These are phyloP conservation scores for Hirtodrosophila duncani DNA, from an alignment of 2,888 invertebrate species.

Conservation along the genomic window DNA sequence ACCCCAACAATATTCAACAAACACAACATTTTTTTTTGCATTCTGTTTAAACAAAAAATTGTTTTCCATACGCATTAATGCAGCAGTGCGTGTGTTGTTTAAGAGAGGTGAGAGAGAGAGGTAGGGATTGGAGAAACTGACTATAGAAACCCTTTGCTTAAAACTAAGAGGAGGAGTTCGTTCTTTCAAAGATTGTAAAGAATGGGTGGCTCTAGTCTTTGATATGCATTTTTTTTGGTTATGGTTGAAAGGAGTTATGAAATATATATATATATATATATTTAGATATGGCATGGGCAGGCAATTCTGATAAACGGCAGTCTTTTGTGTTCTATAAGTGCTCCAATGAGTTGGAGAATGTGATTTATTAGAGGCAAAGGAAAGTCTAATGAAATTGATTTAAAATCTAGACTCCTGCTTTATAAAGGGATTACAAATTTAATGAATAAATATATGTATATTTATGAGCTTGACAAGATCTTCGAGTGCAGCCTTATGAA, in stretches of 20 bases:
- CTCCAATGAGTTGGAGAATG: no score
- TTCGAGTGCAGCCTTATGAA: no score
- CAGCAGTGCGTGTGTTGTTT: conserved; percentile 58
- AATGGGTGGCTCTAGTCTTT: conserved; percentile 23
- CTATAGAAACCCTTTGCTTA: no score
- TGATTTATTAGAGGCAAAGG: no score
- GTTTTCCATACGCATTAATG: conserved; percentile 57
- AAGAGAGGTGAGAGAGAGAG: no score
- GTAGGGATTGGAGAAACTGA: no score
- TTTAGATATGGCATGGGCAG: conserved; percentile 1
- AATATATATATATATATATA: conserved; percentile 12
- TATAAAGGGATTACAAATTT: no score
- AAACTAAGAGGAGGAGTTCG: no score
- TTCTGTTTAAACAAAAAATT: conserved; percentile 17
- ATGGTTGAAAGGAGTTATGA: conserved; percentile 32
- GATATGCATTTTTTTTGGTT: conserved; percentile 48
- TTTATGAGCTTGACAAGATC: no score
- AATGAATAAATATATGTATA: no score
- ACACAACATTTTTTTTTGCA: conserved; percentile 27
- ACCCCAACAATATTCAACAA: conserved; percentile 41
- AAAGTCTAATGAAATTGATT: background rate
- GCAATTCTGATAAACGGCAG: background rate
- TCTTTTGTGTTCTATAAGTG: conserved; percentile 1
- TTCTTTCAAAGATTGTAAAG: conserved; percentile 13
- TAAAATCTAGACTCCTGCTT: no score